Evolutionary conservation across 2,113 vertebrate species (phyloP).

Genomic region (Petrocephalus microphthalmus): DNA sequence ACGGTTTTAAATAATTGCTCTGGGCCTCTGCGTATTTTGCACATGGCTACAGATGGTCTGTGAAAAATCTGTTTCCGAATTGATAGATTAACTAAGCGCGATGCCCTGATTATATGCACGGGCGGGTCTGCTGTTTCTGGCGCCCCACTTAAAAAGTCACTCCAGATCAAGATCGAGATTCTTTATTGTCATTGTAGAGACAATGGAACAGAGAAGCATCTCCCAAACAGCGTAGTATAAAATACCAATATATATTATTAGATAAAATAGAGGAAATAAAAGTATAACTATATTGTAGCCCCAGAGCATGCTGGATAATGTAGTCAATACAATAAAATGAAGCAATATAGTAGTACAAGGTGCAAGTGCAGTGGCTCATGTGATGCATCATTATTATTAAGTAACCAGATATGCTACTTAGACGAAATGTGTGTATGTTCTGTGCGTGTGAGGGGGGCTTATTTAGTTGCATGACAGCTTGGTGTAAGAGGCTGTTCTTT

Average conservation of each 20-base stretch:
- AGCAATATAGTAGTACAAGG: not conserved
- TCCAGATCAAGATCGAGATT: no score
- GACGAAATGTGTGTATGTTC: not conserved
- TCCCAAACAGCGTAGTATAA: not conserved
- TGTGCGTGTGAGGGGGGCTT: no score
- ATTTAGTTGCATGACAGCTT: not conserved
- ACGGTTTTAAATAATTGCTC: not conserved
- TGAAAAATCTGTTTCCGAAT: not conserved
- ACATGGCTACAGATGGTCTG: not conserved
- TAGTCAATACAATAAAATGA: not conserved
- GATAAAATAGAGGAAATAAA: not conserved
- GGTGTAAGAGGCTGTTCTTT: not conserved
- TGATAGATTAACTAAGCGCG: not conserved
- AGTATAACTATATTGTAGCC: not conserved
- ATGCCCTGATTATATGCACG: not conserved
- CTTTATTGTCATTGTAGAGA: no score
- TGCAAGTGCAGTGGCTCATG: not conserved
- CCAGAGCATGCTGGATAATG: no score
- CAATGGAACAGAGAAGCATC: not conserved
- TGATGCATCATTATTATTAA: not conserved
- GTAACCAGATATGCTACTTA: not conserved
- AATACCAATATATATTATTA: not conserved
- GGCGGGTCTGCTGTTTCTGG: not conserved
- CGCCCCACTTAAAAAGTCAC: no score
- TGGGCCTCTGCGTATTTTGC: not conserved